A percentile compares a stretch with the other conserved stretches of the same genome.
These are phyloP conservation scores for Microtus richardsoni DNA, from an alignment of 2,113 vertebrate genomes.

Conservation along the genomic window DNA sequence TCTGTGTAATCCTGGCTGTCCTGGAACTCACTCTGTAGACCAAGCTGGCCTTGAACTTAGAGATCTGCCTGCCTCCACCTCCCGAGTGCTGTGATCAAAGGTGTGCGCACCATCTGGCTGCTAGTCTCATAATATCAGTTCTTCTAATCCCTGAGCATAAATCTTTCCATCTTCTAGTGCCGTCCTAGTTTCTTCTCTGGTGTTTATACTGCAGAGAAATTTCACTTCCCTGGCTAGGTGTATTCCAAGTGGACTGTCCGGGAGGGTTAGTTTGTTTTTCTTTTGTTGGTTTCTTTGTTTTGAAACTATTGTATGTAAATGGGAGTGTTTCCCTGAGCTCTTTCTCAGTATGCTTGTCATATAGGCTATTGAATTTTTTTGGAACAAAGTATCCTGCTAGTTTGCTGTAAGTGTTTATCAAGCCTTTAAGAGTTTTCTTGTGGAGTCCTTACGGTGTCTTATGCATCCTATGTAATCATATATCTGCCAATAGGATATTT, in stretches of 20 bases:
- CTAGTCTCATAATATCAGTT: not conserved
- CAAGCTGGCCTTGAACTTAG: too few species aligned
- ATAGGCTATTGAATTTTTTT: too few species aligned
- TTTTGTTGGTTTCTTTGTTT: not conserved
- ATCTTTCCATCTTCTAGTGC: not conserved
- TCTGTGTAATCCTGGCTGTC: too few species aligned
- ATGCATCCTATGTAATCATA: not conserved
- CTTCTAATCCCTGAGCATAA: not conserved
- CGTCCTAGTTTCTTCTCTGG: not conserved
- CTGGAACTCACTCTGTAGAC: too few species aligned
- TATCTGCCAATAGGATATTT: not conserved
- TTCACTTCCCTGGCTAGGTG: not conserved
- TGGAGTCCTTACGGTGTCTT: not conserved
- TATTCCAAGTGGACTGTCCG: not conserved
- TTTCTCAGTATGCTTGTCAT: not conserved
- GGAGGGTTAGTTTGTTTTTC: not conserved
- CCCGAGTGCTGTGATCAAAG: too few species aligned
- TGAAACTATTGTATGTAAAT: not conserved
- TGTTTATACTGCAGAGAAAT: not conserved
- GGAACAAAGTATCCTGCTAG: not conserved
- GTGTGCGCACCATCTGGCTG: too few species aligned
- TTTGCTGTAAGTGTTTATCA: not conserved
- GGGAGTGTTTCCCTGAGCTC: not conserved
- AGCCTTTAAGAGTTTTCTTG: not conserved
- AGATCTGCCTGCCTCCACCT: too few species aligned